Evolutionary conservation across 2,113 vertebrate genomes (phyloP).

Genomic region (Potamarius usumacintae): DNA sequence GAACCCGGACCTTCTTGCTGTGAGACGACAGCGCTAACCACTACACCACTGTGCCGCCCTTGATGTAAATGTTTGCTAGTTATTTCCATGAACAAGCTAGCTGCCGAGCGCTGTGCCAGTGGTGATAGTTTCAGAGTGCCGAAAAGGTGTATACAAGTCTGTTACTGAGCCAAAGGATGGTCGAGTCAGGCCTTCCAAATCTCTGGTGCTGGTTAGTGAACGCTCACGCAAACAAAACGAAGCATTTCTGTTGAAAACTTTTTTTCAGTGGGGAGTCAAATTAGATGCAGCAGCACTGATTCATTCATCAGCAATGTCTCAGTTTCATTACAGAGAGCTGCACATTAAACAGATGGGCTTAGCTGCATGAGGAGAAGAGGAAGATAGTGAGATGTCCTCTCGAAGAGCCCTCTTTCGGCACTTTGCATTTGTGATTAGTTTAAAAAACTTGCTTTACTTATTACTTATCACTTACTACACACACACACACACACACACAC

Average conservation of each 20-base stretch:
- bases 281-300: constrained; percentile 25
- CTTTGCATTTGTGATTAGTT: constrained; percentile 13
- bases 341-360: constrained; percentile 17
- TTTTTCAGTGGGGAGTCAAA: neutral
- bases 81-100: neutral
- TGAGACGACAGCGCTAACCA: too few relatives aligned
- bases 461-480: neutral
- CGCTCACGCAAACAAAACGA: neutral
- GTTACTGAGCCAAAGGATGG: neutral
- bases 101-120: neutral
- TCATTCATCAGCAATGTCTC: constrained; percentile 29
- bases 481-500: neutral
- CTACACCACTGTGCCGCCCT: too few relatives aligned
- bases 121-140: neutral
- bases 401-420: constrained; percentile 17
- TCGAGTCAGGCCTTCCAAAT: neutral
- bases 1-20: too few relatives aligned
- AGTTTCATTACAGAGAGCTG: constrained; percentile 21
- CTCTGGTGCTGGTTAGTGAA: neutral
- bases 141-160: neutral
- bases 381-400: neutral
- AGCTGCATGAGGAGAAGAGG: constrained; percentile 1
- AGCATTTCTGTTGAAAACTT: neutral
- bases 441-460: constrained; percentile 37
- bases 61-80: neutral